Evolutionary conservation across 1,140 invertebrate species (phyloP).

Genomic region (Scaptomyza montana): DNA sequence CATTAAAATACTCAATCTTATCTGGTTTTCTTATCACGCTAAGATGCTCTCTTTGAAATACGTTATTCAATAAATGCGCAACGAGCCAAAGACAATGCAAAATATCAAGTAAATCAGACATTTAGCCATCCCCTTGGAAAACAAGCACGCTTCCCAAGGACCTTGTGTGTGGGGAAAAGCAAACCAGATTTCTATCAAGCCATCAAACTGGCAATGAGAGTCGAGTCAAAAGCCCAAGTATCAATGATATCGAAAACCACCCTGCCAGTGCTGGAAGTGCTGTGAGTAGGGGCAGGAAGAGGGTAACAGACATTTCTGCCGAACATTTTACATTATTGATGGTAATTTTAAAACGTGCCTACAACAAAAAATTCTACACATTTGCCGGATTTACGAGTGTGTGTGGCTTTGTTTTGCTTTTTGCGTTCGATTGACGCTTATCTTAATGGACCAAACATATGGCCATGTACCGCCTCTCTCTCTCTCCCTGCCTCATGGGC

Average conservation of each 20-base stretch:
- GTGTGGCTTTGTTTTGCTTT: slow-evolving; percentile 53
- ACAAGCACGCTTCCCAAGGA: background rate
- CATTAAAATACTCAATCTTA: background rate
- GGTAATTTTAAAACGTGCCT: slow-evolving; percentile 82
- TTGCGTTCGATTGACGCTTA: slow-evolving; percentile 80
- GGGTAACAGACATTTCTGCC: background rate
- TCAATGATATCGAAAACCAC: slow-evolving; percentile 63
- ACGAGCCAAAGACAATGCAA: slow-evolving; percentile 70
- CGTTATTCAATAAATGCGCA: slow-evolving; percentile 78
- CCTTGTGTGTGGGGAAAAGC: background rate
- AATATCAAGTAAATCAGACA: slow-evolving; percentile 69
- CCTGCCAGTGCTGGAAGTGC: slow-evolving; percentile 13
- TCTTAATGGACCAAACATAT: slow-evolving; percentile 83
- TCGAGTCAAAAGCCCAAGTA: slow-evolving; percentile 68
- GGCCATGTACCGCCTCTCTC: slow-evolving; percentile 29
- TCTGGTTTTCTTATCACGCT: slow-evolving; percentile 5
- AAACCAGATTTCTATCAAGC: slow-evolving; percentile 73
- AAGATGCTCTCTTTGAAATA: slow-evolving; percentile 31
- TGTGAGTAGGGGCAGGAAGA: background rate
- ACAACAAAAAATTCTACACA: slow-evolving; percentile 76
- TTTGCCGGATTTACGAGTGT: slow-evolving; percentile 75
- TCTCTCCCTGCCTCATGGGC: background rate
- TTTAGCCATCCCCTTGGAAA: slow-evolving; percentile 28
- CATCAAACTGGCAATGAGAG: slow-evolving; percentile 75
- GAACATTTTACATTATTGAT: slow-evolving; percentile 69